These are phyloP conservation scores for Hippoglossus hippoglossus DNA, from an alignment of 2,797 vertebrate genomes.

Conservation along the genomic window DNA sequence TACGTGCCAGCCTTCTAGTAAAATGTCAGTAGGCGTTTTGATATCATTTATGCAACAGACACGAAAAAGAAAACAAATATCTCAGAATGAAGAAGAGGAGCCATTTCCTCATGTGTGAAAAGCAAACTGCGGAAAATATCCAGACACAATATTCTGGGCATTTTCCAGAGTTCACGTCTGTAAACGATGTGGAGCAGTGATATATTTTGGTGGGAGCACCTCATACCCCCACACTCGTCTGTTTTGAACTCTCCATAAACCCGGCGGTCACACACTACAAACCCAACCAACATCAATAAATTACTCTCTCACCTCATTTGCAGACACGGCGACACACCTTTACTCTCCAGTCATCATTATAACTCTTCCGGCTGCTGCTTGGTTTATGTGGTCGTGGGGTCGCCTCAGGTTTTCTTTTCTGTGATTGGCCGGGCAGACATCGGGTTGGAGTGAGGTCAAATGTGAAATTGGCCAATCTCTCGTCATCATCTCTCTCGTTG, in stretches of 20 bases:
- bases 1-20: too few species aligned
- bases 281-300: conserved; percentile 17
- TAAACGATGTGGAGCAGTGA: too few species aligned
- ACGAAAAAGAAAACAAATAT: too few species aligned
- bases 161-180: too few species aligned
- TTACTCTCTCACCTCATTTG: conserved; percentile 17
- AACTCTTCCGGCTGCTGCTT: conserved; percentile 7
- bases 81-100: too few species aligned
- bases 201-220: too few species aligned
- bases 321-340: conserved; percentile 11
- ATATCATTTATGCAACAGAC: too few species aligned
- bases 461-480: conserved; percentile 35
- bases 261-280: neutral
- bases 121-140: too few species aligned
- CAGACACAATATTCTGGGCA: too few species aligned
- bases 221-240: too few species aligned
- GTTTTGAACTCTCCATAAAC: conserved; percentile 6
- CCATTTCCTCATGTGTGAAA: too few species aligned
- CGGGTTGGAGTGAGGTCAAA: conserved; percentile 11
- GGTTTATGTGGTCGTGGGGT: conserved; percentile 35
- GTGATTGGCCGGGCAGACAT: conserved; percentile 22
- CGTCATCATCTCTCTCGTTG: conserved; percentile 8
- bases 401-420: conserved; percentile 26
- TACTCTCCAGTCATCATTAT: conserved; percentile 16
- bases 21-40: too few species aligned